Evolutionary conservation across 2,888 invertebrate species (phyloP).

Genomic region (Tanytarsus gracilentus): DNA sequence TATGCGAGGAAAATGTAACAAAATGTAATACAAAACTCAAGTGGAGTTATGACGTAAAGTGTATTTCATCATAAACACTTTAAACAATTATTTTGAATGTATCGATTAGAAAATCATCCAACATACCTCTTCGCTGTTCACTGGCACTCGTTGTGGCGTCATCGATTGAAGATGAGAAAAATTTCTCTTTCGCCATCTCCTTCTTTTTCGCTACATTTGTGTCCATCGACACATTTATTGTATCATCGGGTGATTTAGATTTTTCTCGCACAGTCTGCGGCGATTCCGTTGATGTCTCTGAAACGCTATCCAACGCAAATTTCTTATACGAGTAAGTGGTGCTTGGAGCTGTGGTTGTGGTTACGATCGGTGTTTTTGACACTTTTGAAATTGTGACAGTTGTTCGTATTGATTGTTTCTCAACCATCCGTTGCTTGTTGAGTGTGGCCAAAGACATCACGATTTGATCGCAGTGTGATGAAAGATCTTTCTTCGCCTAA

Average conservation of each 20-base stretch:
- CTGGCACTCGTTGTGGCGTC: neutral
- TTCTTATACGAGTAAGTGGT: neutral
- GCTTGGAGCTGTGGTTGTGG: neutral
- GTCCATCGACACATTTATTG: too few relatives aligned
- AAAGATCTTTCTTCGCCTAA: conserved; percentile 41
- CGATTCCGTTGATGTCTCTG: conserved; percentile 4
- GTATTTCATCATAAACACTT: too few relatives aligned
- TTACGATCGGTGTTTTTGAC: conserved; percentile 6
- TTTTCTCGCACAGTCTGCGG: neutral
- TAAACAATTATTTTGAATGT: too few relatives aligned
- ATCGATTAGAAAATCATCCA: too few relatives aligned
- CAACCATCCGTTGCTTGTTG: conserved; percentile 17
- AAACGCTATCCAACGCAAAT: neutral
- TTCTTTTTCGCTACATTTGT: conserved; percentile 2
- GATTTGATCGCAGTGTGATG: conserved; percentile 40
- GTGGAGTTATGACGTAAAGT: too few relatives aligned
- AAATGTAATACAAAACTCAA: too few relatives aligned
- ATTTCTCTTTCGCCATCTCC: conserved; percentile 9
- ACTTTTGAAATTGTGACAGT: conserved; percentile 25
- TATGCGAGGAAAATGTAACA: too few relatives aligned
- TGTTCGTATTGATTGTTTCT: conserved; percentile 22
- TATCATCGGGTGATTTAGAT: neutral
- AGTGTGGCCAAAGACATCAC: conserved; percentile 39
- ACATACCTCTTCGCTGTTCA: conserved; percentile 2
- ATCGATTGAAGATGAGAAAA: too few relatives aligned